Evolutionary conservation across 2,797 vertebrate genomes (phyloP), one percentile per base, ranked within the genome.

Genomic region (Enoplosus armatus): DNA sequence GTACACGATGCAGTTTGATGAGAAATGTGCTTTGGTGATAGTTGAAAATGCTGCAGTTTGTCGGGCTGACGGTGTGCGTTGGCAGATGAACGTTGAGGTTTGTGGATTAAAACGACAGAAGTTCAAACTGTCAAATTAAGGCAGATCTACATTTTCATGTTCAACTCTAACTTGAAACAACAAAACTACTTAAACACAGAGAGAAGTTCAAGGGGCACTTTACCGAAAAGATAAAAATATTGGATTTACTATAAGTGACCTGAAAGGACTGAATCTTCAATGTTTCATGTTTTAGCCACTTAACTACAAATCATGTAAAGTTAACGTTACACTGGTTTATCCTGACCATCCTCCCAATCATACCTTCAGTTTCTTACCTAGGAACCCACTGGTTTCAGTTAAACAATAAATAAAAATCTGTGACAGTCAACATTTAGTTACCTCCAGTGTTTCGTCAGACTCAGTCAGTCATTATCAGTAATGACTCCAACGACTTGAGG

Each of bases 71-170:
- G 51, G 29, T 45, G 50, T 60, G 65, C 6, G 48, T 88, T 91
- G 88, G 89, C 89, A 88, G 88, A 77, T 18, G 60, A 86, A 85
- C 72, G 1, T 27, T 78, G 78, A 89, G 87, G 87, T 87, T 64
- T 75, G 35, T 64, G 56, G 61, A 72, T 63, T 43, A 33, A 73
- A 64, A 70, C 3, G 8, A 61, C 37, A 27, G 53, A 78, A 6
- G 10, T 33, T 84, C 58, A 37, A 54, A 64, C n/a, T 6, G 62
- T 80, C 18, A 61, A 2, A 27, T 90, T 92, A 92, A 92, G 90
- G 91, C 90, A 85, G 72, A 14, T 61, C 82, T 74, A 79, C 16
- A 0, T 70, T 77, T 80, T 76, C 67, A 79, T 5, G 7, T 55
- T 63, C 5, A 60, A 45, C 41, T 33, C 74, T 69, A 76, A n/a